These are phyloP conservation scores for Nesospiza acunhae DNA, from an alignment of 2,113 vertebrate species.

Conservation along the genomic window DNA sequence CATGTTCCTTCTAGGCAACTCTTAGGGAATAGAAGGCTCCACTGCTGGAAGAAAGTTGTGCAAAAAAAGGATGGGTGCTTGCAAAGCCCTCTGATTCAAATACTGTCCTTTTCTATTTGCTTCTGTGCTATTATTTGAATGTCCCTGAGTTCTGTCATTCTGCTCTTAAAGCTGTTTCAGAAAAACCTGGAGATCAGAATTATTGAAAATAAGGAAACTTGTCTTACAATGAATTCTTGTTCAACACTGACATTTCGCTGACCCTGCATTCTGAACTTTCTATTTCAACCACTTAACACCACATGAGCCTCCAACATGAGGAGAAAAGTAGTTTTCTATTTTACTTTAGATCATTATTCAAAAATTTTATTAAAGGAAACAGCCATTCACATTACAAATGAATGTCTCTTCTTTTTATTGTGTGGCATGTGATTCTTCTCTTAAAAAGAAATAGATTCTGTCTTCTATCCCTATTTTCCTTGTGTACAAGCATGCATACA, in stretches of 20 bases:
- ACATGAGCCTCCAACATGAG: background rate
- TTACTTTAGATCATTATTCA: background rate
- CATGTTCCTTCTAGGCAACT: background rate
- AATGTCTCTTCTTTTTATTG: background rate
- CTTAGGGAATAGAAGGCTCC: background rate
- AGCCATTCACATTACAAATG: background rate
- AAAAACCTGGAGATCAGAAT: background rate
- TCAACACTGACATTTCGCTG: background rate
- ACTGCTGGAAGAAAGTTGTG: background rate
- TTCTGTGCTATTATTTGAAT: background rate
- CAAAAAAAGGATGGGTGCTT: background rate
- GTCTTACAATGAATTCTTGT: background rate
- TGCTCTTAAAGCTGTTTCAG: background rate
- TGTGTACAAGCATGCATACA: background rate
- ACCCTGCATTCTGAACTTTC: background rate
- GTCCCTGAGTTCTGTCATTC: background rate
- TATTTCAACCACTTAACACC: background rate
- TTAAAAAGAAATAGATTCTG: background rate
- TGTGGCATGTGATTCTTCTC: background rate
- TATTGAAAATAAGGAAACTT: background rate
- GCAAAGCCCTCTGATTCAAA: background rate
- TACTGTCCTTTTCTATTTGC: background rate
- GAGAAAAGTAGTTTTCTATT: background rate
- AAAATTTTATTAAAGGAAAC: background rate
- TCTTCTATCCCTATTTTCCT: background rate